Base-by-base conservation (phyloP, 2,888 invertebrate genomes). In the Macrophya annulata region DNA sequence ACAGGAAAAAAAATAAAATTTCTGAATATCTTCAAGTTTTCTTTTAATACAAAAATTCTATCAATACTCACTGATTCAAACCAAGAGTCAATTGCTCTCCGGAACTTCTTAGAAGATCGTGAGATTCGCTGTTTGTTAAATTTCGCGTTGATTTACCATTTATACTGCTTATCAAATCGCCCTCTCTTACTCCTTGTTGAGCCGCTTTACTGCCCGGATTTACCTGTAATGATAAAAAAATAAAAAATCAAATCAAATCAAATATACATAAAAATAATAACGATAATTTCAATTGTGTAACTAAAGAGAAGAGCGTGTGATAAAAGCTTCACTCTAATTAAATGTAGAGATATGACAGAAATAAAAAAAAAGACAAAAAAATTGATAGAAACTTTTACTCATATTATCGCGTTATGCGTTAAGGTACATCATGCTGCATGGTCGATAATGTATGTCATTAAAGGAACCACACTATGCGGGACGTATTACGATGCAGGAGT, bases 171-270 rank as follows among this genome's bases (percentile, higher is more conserved):
- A 98, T 96, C 88, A 97, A 95, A 93, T 98, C 97, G 59, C 97
- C 97, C 92, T 97, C 97, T 84, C 97, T 94, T 85, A 97, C 95
- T 9, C 97, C 97, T 90, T 96, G 95, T 89, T 96, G 94, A 48
- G 97, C 96, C n/a, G 97, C 97, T 93, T 97, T 97, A 90, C 98
- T 97, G 84, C 97, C 97, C 12, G 97, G 97, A 94, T 98, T 98
- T 89, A 98, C 97, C 97, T 98, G 95, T 84, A 96, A 95, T 89
- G 4, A n/a, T 3, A 40, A 3, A 45, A 25, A 43, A 59, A 81
- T 43, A 45, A 17, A 45, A 17, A 21, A 31, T 65, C 68, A 37
- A 71, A 37, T n/a, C n/a, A n/a, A n/a, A n/a, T n/a, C n/a, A n/a
- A n/a, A n/a, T n/a, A n/a, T n/a, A n/a, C n/a, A 45, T 72, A 0